A percentile compares a stretch with the other conserved stretches of the same genome.
Evolutionary conservation across 1,140 invertebrate genomes (phyloP).

Genomic region (Daktulosphaira vitifoliae): DNA sequence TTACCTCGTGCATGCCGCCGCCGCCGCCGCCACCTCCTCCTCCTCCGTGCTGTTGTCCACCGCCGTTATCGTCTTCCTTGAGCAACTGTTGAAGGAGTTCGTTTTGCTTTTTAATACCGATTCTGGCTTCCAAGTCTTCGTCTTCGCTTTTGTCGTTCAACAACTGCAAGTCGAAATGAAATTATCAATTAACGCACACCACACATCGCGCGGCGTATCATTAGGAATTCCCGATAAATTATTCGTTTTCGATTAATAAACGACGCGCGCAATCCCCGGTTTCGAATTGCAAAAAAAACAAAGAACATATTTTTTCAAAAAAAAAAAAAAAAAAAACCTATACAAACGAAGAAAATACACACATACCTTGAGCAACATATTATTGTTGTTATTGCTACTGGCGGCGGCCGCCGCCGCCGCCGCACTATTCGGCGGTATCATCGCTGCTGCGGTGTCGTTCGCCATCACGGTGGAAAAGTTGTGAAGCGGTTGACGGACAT

Average conservation of each 20-base stretch:
- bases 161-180: conserved; percentile 52
- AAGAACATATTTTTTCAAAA: no score
- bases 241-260: no score
- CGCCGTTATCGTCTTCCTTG: conserved; percentile 52
- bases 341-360: no score
- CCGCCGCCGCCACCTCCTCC: no score
- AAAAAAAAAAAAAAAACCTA: no score
- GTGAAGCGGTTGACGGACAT: neutral
- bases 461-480: neutral
- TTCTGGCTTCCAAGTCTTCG: conserved; percentile 56
- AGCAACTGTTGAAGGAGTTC: conserved; percentile 72
- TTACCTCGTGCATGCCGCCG: conserved; percentile 23
- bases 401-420: no score
- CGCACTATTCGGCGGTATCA: conserved; percentile 34
- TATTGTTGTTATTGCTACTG: conserved; percentile 48
- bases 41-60: neutral
- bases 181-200: no score
- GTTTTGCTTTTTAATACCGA: conserved; percentile 54
- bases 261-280: no score
- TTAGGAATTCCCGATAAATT: no score
- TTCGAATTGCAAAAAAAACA: neutral
- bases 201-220: no score
- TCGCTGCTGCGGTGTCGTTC: conserved; percentile 36
- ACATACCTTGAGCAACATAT: conserved; percentile 66
- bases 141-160: conserved; percentile 76